Conservation (phyloP, 1,140 invertebrate species). For the Brachionus angularis region DNA sequence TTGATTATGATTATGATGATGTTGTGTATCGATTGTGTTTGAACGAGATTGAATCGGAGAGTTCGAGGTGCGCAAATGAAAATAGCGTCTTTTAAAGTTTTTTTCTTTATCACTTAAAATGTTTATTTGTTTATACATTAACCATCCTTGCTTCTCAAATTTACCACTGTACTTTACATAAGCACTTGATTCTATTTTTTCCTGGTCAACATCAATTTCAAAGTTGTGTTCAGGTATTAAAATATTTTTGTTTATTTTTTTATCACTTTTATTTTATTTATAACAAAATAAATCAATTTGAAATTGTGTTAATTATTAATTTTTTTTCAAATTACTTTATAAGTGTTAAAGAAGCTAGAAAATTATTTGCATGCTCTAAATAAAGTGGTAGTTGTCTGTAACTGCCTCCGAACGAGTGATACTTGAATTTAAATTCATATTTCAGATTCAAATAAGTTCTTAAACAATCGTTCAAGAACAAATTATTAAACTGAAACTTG, state of each 20-base stretch:
- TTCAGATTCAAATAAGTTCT: constrained; percentile 19
- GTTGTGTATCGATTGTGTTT: constrained; percentile 3
- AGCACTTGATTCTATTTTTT: neutral
- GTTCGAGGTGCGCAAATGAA: neutral
- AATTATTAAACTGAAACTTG: neutral
- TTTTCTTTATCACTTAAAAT: neutral
- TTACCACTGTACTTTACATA: neutral
- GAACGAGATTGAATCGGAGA: neutral
- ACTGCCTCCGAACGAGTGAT: neutral
- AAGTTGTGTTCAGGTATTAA: neutral
- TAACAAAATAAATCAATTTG: neutral
- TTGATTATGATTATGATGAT: too few relatives aligned
- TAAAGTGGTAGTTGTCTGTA: constrained; percentile 11
- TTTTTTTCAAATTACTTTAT: constrained; percentile 5
- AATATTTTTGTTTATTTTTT: constrained; percentile 18
- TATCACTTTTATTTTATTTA: neutral
- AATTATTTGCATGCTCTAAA: neutral
- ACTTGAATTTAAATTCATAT: constrained; percentile 2
- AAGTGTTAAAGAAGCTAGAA: neutral
- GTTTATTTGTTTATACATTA: neutral
- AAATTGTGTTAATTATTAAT: neutral
- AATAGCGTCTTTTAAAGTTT: constrained; percentile 30
- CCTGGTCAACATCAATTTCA: constrained; percentile 6
- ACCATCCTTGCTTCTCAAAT: constrained; percentile 30
- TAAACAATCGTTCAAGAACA: constrained; percentile 33